Percentiles rank a stretch among this genome's conserved stretches.
These are phyloP conservation scores for Cryptocephalus moraei DNA, from an alignment of 2,888 invertebrate species.

Conservation along the genomic window DNA sequence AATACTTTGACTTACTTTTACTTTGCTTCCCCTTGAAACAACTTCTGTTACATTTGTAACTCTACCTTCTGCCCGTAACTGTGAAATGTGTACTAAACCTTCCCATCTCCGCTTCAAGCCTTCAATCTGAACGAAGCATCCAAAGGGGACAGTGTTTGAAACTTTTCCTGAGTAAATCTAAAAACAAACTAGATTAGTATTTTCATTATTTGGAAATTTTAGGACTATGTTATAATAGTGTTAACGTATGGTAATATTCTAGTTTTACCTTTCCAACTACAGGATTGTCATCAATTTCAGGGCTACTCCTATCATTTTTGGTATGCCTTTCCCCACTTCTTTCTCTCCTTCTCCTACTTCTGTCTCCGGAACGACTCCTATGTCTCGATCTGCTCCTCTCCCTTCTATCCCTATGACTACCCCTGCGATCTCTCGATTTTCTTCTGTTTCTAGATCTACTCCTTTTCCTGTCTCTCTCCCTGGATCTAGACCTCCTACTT, in stretches of 20 bases:
- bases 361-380: slow-evolving; percentile 9
- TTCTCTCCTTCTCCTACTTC: slow-evolving; percentile 16
- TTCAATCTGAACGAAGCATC: slow-evolving; percentile 94
- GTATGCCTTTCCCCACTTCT: slow-evolving; percentile 18
- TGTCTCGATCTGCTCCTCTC: slow-evolving; percentile 25
- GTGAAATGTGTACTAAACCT: slow-evolving; percentile 95
- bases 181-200: slow-evolving; percentile 12
- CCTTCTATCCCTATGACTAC: slow-evolving; percentile 26
- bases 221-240: not conserved
- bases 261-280: slow-evolving; percentile 56
- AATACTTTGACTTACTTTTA: slow-evolving; percentile 50
- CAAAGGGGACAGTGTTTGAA: slow-evolving; percentile 94
- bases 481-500: slow-evolving; percentile 19
- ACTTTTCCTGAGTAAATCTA: slow-evolving; percentile 89
- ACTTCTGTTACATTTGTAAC: slow-evolving; percentile 93
- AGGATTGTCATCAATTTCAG: slow-evolving; percentile 60
- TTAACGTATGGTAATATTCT: slow-evolving; percentile 1
- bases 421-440: slow-evolving; percentile 19
- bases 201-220: not conserved
- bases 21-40: slow-evolving; percentile 78
- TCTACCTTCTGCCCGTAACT: slow-evolving; percentile 82
- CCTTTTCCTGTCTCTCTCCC: slow-evolving; percentile 7
- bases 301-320: slow-evolving; percentile 31
- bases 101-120: slow-evolving; percentile 85
- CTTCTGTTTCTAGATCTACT: slow-evolving; percentile 6